These are phyloP conservation scores for Marmota monax DNA, from an alignment of 2,113 vertebrate genomes.

Conservation along the genomic window DNA sequence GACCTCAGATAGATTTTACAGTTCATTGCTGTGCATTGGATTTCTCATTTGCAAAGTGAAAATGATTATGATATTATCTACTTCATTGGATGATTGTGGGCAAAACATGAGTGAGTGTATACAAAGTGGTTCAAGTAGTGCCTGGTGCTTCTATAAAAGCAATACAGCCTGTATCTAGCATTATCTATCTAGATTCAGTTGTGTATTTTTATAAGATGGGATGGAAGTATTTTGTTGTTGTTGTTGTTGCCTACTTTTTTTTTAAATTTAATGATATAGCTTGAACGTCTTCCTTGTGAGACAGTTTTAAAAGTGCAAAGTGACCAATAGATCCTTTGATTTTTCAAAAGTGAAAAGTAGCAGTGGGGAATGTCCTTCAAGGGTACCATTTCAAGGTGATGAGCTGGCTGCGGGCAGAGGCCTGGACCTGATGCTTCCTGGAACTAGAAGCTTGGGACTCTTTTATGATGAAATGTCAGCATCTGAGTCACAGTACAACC, in stretches of 20 bases:
- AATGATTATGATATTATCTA: background rate
- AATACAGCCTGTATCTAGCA: background rate
- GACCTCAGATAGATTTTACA: background rate
- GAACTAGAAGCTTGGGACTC: background rate
- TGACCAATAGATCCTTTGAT: constrained; percentile 21
- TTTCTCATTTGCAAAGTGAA: constrained; percentile 25
- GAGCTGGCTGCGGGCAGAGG: background rate
- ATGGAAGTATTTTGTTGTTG: background rate
- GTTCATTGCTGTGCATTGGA: background rate
- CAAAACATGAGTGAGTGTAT: background rate
- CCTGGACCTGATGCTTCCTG: background rate
- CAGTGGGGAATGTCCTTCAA: background rate
- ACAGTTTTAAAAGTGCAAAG: constrained; percentile 53
- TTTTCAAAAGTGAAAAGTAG: constrained; percentile 50
- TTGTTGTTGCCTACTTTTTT: background rate
- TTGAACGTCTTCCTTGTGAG: background rate
- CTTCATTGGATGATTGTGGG: background rate
- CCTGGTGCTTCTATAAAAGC: background rate
- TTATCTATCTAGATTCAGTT: background rate
- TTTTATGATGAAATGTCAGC: background rate
- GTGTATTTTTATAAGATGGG: constrained; percentile 1
- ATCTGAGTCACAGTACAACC: background rate
- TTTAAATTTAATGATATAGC: background rate
- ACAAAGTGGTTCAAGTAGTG: background rate
- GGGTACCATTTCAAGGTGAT: background rate